Evolutionary conservation across 2,113 vertebrate species (phyloP), one percentile per base, ranked within the genome.

Genomic region (Solea senegalensis): DNA sequence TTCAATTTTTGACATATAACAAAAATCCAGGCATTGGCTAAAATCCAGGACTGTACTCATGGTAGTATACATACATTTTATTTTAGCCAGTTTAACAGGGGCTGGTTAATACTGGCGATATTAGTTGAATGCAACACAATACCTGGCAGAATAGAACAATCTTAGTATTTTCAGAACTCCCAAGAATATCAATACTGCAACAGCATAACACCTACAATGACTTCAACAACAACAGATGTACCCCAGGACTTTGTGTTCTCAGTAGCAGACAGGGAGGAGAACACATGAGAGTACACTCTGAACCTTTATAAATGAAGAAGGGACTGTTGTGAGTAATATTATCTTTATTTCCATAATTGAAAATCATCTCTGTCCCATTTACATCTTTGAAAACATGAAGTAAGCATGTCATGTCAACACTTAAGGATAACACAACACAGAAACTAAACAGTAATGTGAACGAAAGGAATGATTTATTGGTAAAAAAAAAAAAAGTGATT

Each of bases 241-340:
- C 65, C 78, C 83, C 63, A 86, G 67, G 65, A 80, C 71, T 82
- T 56, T 78, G 62, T 83, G 78, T 82, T 79, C 81, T 67, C 65
- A 81, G 57, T 54, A 76, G 78, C 64, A 78, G 61, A 15, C 72
- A 62, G 34, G 53, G 65, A 66, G 21, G 55, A 72, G 26, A 83
- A 78, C 70, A 81, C 62, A 74, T 74, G 54, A 68, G 73, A 56
- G 65, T 76, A 74, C 53, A 65, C 62, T 44, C 46, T 56, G 60
- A 78, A 61, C 15, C n/a, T 7, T 48, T 44, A 70, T 58, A 69
- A 78, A 69, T 55, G 0, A 69, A 61, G 45, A 62, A 69, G 45
- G 13, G 43, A 3, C 12, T 26, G 21, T 15, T 8, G 44, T 11
- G 54, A 67, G 49, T 65, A 9, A 58, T 16, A 45, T 14, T 21